Base-by-base conservation (phyloP, 2,888 invertebrate species). In the Limnephilus marmoratus region DNA sequence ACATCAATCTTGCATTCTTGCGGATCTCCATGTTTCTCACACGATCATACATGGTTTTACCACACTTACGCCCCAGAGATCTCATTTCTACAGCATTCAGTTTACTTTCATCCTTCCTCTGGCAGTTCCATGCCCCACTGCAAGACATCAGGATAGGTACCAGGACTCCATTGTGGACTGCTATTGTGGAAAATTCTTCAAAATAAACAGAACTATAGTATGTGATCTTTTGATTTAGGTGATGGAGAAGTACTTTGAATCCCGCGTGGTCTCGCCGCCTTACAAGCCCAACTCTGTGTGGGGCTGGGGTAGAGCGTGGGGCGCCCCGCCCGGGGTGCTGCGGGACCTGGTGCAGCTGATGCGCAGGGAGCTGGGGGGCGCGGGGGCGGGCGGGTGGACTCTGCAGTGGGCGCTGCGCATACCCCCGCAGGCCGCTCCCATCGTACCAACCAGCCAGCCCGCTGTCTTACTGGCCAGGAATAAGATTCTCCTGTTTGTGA, bases 301-400 rank as follows among this genome's bases (percentile, higher is more conserved):
- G 94, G 98, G 99, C 37, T 99, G 99, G 96, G 97, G 98, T 92
- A 97, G 97, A 93, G 97, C 98, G 95, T 96, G 99, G 94, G 98
- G 98, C 94, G 98, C 98, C 90, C 98, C 99, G 7, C 97, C 97
- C 45, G 98, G 98, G 94, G 98, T 99, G 92, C 97, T 99, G 92
- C 98, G 98, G 94, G 99, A 99, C 95, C 98, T 99, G 94, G 97
- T 99, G 94, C 98, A 99, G 95, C 97, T 99, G 92, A 98, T 98
- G 97, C 95, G 96, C 91, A 95, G 96, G 13, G 97, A 97, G 94
- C 96, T 97, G 93, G 97, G 97, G 95, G 95, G 97, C 94, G 95
- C 94, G 45, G 94, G 95, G 94, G 95, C 95, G 82, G 94, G 97
- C 97, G 0, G 96, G 96, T 99, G 99, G 99, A 97, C 97, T 86